A percentile compares a stretch with the other conserved stretches of the same genome.
Evolutionary conservation across 2,113 vertebrate species (phyloP).

Genomic region (Gadus macrocephalus): DNA sequence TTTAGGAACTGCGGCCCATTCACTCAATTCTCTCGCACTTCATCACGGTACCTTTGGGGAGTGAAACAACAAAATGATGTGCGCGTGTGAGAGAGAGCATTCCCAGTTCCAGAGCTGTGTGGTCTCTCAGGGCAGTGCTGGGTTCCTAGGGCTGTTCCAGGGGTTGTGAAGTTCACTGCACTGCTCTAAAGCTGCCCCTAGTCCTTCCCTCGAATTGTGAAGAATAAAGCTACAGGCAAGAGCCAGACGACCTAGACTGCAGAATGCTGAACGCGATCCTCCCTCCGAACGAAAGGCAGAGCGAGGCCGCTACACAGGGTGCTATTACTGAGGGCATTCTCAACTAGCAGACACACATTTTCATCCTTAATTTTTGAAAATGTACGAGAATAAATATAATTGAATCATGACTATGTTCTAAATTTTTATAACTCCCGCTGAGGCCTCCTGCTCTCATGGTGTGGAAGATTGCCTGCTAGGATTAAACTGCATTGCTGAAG

Average conservation of each 20-base stretch:
- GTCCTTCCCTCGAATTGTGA: constrained; percentile 70
- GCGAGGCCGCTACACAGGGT: constrained; percentile 44
- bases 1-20: constrained; percentile 34
- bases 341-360: constrained; percentile 22
- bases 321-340: constrained; percentile 29
- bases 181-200: constrained; percentile 54
- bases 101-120: constrained; percentile 53
- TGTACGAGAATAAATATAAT: neutral
- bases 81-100: constrained; percentile 11
- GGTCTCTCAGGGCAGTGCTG: constrained; percentile 51
- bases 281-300: constrained; percentile 62
- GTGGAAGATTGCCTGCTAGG: neutral
- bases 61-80: constrained; percentile 22
- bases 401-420: constrained; percentile 8
- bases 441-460: neutral
- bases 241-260: constrained; percentile 54
- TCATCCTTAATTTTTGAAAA: constrained; percentile 30
- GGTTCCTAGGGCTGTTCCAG: constrained; percentile 60
- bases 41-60: constrained; percentile 26
- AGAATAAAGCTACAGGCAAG: constrained; percentile 61
- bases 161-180: constrained; percentile 67
- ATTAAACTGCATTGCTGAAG: neutral
- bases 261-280: constrained; percentile 59
- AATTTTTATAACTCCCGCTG: too few species aligned
- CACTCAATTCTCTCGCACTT: constrained; percentile 30